Conservation (phyloP, 2,113 vertebrate species). For the Xiphophorus hellerii region DNA sequence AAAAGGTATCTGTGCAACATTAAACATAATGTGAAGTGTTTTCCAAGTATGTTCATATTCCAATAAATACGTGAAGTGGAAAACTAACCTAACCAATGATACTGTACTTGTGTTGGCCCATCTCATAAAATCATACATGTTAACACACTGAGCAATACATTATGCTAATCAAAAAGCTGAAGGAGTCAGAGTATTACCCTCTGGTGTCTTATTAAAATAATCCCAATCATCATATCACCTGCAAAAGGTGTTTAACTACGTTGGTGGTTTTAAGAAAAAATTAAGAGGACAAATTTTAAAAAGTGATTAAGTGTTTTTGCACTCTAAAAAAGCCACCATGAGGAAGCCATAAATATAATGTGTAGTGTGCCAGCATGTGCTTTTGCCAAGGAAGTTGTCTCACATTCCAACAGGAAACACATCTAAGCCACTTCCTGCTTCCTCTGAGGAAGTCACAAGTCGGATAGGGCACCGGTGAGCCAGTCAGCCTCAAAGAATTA, state of each 20-base stretch:
- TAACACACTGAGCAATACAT: background rate
- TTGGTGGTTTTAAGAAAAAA: too few relatives aligned
- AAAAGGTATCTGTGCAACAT: too few relatives aligned
- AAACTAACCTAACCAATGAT: too few relatives aligned
- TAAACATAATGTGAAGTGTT: background rate
- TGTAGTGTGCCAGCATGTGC: constrained; percentile 21
- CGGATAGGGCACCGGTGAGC: constrained; percentile 8
- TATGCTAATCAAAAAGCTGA: background rate
- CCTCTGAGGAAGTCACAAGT: constrained; percentile 58
- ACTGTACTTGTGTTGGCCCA: too few relatives aligned
- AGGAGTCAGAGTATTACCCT: background rate
- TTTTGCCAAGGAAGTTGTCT: constrained; percentile 28
- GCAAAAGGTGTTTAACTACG: too few relatives aligned
- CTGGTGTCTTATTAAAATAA: background rate
- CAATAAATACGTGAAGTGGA: background rate
- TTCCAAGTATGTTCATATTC: background rate
- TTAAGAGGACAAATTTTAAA: too few relatives aligned
- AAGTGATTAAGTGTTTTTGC: too few relatives aligned
- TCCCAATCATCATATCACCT: background rate
- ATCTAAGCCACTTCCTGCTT: constrained; percentile 66
- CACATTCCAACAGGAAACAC: constrained; percentile 63
- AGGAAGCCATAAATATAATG: constrained; percentile 1
- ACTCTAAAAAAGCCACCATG: background rate
- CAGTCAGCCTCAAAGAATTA: constrained; percentile 8
- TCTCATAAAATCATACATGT: too few relatives aligned